Percentiles rank a stretch among this genome's conserved stretches.
Evolutionary conservation across 2,888 invertebrate genomes (phyloP).

Genomic region (Eustalomyia histrio): DNA sequence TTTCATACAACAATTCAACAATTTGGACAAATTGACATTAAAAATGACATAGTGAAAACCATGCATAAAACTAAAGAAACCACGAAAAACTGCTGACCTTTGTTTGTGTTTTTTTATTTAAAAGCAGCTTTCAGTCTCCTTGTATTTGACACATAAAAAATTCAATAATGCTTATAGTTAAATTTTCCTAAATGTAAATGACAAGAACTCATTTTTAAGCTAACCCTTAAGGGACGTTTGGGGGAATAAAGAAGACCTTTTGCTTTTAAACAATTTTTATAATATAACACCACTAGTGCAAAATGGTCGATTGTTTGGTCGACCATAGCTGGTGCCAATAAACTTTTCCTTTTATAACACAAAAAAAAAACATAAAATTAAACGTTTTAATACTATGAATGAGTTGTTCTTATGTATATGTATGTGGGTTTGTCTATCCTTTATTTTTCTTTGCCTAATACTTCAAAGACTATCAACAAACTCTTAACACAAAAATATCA

Average conservation of each 20-base stretch:
- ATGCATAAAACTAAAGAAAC: too few relatives aligned
- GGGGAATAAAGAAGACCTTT: constrained; percentile 35
- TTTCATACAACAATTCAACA: too few relatives aligned
- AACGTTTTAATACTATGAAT: constrained; percentile 32
- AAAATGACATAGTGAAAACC: too few relatives aligned
- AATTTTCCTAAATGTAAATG: constrained; percentile 8
- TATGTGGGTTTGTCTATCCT: constrained; percentile 46
- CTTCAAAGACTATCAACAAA: constrained; percentile 38
- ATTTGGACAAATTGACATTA: too few relatives aligned
- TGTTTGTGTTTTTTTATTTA: too few relatives aligned
- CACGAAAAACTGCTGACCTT: too few relatives aligned
- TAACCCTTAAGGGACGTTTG: constrained; percentile 39
- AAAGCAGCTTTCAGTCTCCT: too few relatives aligned
- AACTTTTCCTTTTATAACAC: constrained; percentile 47
- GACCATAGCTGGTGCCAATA: constrained; percentile 61
- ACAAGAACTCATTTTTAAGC: constrained; percentile 35
- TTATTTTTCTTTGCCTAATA: constrained; percentile 38
- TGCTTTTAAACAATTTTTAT: constrained; percentile 53
- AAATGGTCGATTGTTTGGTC: constrained; percentile 40
- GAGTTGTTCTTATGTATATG: constrained; percentile 25
- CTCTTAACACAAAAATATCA: constrained; percentile 41
- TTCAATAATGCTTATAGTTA: not conserved
- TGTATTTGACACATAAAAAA: too few relatives aligned
- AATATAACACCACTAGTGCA: constrained; percentile 29
- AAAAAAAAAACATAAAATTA: constrained; percentile 28